phyloP scores from a whole-genome alignment of 30 jellyfish, hydroid and myxozoan genomes.

The Mastigias papua region DNA sequence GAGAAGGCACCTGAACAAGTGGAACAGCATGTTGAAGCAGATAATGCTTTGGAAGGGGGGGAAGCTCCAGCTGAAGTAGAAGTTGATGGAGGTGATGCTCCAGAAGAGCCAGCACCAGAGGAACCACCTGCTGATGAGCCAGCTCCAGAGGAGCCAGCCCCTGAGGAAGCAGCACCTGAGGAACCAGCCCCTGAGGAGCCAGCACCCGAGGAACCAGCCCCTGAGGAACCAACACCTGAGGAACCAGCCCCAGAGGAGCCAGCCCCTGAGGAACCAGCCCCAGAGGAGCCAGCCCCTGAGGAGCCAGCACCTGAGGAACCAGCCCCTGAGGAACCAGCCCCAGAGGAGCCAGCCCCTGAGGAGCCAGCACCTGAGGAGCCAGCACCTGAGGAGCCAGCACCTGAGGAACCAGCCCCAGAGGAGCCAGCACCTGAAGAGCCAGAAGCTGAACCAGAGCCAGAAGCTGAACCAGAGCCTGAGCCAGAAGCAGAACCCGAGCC shows the following conservation, averaged over 20 bases:
- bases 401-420: constrained; percentile 48
- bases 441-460: constrained; percentile 54
- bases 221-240: constrained; percentile 36
- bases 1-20: constrained; percentile 12
- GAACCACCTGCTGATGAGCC: constrained; percentile 34
- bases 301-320: constrained; percentile 57
- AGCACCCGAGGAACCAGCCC: constrained; percentile 21
- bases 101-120: constrained; percentile 14
- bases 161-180: constrained; percentile 33
- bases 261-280: constrained; percentile 39
- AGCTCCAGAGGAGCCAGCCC: constrained; percentile 20
- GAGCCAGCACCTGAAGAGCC: constrained; percentile 42
- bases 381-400: constrained; percentile 61
- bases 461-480: constrained; percentile 38
- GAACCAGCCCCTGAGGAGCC: constrained; percentile 32
- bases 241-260: constrained; percentile 54
- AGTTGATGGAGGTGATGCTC: background rate
- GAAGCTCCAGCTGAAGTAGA: constrained; percentile 24
- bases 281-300: constrained; percentile 60
- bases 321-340: constrained; percentile 45
- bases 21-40: constrained; percentile 20
- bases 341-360: constrained; percentile 33
- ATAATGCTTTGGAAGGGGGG: constrained; percentile 3
- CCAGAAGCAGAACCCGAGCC: constrained; percentile 32
- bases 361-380: constrained; percentile 54